phyloP scores from a whole-genome alignment of 1,140 invertebrate species.

The Drosophila ohnishii region DNA sequence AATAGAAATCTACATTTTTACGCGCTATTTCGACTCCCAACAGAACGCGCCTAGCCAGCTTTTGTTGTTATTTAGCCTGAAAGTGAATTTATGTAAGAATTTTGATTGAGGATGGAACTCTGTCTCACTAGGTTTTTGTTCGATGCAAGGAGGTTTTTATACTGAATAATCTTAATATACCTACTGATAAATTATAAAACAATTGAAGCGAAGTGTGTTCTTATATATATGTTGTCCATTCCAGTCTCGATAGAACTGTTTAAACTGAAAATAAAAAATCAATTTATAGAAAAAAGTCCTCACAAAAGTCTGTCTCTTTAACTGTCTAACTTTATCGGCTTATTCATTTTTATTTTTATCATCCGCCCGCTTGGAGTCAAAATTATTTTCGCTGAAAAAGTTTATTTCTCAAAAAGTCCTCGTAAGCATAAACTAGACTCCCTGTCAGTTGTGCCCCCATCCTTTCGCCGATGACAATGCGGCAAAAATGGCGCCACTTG shows the following conservation, averaged over 20 bases:
- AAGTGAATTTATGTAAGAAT: slow-evolving; percentile 60
- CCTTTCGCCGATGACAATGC: slow-evolving; percentile 53
- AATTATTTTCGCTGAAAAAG: slow-evolving; percentile 45
- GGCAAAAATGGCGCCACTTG: slow-evolving; percentile 77
- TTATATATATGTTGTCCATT: slow-evolving; percentile 66
- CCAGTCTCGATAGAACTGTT: slow-evolving; percentile 71
- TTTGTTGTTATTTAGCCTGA: slow-evolving; percentile 64
- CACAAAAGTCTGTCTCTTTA: slow-evolving; percentile 16
- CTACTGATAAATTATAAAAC: slow-evolving; percentile 65
- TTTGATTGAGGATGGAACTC: slow-evolving; percentile 19
- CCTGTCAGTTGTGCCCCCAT: slow-evolving; percentile 24
- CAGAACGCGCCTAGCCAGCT: slow-evolving; percentile 33
- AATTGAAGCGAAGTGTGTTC: slow-evolving; percentile 56
- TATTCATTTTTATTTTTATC: slow-evolving; percentile 41
- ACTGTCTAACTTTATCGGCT: slow-evolving; percentile 30
- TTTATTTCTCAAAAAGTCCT: slow-evolving; percentile 46
- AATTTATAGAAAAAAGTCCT: slow-evolving; percentile 54
- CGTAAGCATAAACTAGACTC: slow-evolving; percentile 46
- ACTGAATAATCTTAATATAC: slow-evolving; percentile 66
- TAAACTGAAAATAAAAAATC: slow-evolving; percentile 65
- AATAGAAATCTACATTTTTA: slow-evolving; percentile 38
- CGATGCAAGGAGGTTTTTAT: slow-evolving; percentile 58
- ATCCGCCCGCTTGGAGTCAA: slow-evolving; percentile 5
- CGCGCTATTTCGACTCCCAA: slow-evolving; percentile 15
- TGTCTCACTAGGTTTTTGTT: slow-evolving; percentile 50